These are phyloP conservation scores for Panorpa germanica DNA, from an alignment of 2,888 invertebrate genomes.

Conservation along the genomic window DNA sequence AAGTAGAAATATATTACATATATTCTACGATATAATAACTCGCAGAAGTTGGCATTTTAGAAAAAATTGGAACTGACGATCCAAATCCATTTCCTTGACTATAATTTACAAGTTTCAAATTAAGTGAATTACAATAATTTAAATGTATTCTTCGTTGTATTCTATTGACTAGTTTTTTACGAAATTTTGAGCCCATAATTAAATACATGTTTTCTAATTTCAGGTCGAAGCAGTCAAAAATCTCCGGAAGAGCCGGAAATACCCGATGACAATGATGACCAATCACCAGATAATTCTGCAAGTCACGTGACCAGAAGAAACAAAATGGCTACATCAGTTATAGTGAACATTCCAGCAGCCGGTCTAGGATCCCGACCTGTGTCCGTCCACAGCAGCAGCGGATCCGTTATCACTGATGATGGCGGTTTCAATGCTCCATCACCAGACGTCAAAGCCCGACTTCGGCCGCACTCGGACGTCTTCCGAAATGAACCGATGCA, in stretches of 20 bases:
- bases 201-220: conserved; percentile 7
- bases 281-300: conserved; percentile 8
- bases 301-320: conserved; percentile 25
- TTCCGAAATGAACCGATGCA: no score
- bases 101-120: no score
- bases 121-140: no score
- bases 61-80: no score
- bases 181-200: conserved; percentile 9
- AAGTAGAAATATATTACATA: no score
- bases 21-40: no score
- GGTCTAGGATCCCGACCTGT: conserved; percentile 40
- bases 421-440: conserved; percentile 55
- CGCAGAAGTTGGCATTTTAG: no score
- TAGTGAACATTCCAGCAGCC: conserved; percentile 40
- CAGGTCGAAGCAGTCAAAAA: conserved; percentile 16
- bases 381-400: conserved; percentile 44
- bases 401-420: conserved; percentile 39
- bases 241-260: conserved; percentile 24
- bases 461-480: conserved; percentile 15
- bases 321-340: conserved; percentile 37
- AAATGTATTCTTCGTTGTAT: no score
- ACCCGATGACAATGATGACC: conserved; percentile 8
- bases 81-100: no score
- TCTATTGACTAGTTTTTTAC: conserved; percentile 10
- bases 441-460: conserved; percentile 45